Evolutionary conservation across 2,888 invertebrate species (phyloP), one percentile per base, ranked within the genome.

Genomic region (Achlya flavicornis): DNA sequence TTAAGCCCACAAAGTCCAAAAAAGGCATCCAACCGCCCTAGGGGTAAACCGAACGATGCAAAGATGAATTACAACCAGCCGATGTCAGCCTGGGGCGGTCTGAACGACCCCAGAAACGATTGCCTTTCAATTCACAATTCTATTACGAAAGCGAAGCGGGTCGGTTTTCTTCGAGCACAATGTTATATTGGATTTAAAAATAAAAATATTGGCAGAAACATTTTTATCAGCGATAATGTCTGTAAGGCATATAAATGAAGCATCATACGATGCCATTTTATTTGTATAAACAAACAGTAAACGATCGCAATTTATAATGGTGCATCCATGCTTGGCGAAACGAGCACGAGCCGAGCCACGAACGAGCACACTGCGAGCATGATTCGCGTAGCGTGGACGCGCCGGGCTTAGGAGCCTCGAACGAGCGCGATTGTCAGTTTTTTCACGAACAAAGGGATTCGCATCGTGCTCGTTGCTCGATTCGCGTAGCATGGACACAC

Each of bases 121-220:
- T 77, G 81, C 78, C 74, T 83, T 85, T 83, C 86, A 86, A 86
- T 85, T 79, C 79, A 76, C 84, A 83, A 86, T 84, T 85, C 84
- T 86, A 85, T 86, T 79, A 82, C 79, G 66, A 68, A 71, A 71
- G 65, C 57, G 67, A 66, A 70, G 75, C 72, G 72, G 79, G 72
- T 74, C 19, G 76, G 73, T 80, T 82, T 77, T 71, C 69, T 70
- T 72, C 69, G 71, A 77, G 76, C 66, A 73, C 69, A 73, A 67
- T 71, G 70, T 69, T 41, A 75, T 73, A 79, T 76, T 77, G 77
- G 72, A 75, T 74, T 72, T 72, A 71, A 76, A 77, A 79, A 75
- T 78, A 73, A 77, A 83, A 80, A 80, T 82, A 71, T 80, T 76
- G 76, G 72, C 66, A 68, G 70, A 75, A 76, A 78, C 75, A 75